Evolutionary conservation across 2,797 vertebrate species (phyloP), one percentile per base, ranked within the genome.

Genomic region (Sphaeramia orbicularis): DNA sequence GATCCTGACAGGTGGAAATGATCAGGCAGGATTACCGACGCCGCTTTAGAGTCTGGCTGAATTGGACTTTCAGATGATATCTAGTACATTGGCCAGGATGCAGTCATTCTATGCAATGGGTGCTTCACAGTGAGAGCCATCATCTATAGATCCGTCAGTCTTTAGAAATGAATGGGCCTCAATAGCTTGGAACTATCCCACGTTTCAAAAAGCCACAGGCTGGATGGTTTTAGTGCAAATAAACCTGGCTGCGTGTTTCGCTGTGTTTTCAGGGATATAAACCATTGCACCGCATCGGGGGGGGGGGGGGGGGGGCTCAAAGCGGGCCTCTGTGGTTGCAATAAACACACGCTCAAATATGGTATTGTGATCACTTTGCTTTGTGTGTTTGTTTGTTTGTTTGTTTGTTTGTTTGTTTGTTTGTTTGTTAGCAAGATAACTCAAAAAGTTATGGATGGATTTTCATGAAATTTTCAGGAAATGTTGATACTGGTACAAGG

Each of bases 21-120:
- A 77, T 63, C 30, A 57, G 13, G 10, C 32, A n/a, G 47, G 44
- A 65, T 51, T 48, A 71, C 43, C n/a, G 36, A 27, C 14, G 43
- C 62, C 37, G 30, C 43, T 14, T n/a, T n/a, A n/a, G n/a, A n/a
- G n/a, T n/a, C n/a, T n/a, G n/a, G n/a, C n/a, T n/a, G 18, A 64
- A 45, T 27, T 38, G 32, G 52, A 66, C 44, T 64, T 61, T 64
- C 43, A 64, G 65, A 73, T 66, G 40, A 42, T 38, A 80, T 61
- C 44, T 21, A 40, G 30, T 2, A 38, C 36, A 36, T 52, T 44
- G 18, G 47, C 65, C 48, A 32, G 27, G 42, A 21, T 47, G 37
- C 32, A 69, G 43, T 60, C 57, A 58, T 40, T 47, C 37, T 19
- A 32, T 18, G 51, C 42, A n/a, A 38, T 36, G 49, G 43, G 69